Base-by-base conservation (phyloP, 2,113 vertebrate species). In the Odontophorus gujanensis region DNA sequence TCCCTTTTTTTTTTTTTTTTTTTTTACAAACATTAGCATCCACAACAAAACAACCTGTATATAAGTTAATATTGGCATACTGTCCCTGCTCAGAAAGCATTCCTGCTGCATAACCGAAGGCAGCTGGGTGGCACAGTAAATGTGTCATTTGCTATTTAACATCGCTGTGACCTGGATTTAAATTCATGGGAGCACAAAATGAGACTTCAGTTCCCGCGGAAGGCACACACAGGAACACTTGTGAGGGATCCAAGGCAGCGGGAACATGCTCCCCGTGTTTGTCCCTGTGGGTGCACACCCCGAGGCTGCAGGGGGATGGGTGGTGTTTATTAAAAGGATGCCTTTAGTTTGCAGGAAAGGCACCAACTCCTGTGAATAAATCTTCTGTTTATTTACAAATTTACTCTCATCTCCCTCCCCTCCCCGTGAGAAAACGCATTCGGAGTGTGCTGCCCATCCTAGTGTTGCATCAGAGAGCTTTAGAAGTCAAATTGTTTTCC, bases 141-240 rank as follows among this genome's bases (percentile, higher is more conserved):
- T 97, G 97, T 98, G 97, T 98, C 97, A 96, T 97, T 98, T 97
- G 97, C 97, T 98, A 95, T 97, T 98, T 98, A 98, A 98, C 97
- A 97, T 97, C 96, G 96, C 97, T 98, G 97, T 98, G 98, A 98
- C 98, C 98, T 98, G 97, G 98, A 98, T 98, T 98, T 98, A 98
- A 98, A 98, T 98, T 97, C 81, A 71, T 91, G 93, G 90, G 87
- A 87, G 73, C 93, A 97, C 96, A 98, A 95, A 98, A 98, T 97
- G 90, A 97, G 97, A 97, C 97, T 96, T 98, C 97, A 98, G 97
- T 97, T 97, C 97, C 97, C 97, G 97, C 25, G 32, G 95, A 97
- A 97, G 95, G 95, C 95, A 94, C 97, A 97, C 71, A 85, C 95
- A 96, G 96, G 95, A 90, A 95, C 96, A 95, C 96, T 98, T 96